These are phyloP conservation scores for Phataginus tetradactyla DNA, from an alignment of 2,797 vertebrate genomes.

Conservation along the genomic window DNA sequence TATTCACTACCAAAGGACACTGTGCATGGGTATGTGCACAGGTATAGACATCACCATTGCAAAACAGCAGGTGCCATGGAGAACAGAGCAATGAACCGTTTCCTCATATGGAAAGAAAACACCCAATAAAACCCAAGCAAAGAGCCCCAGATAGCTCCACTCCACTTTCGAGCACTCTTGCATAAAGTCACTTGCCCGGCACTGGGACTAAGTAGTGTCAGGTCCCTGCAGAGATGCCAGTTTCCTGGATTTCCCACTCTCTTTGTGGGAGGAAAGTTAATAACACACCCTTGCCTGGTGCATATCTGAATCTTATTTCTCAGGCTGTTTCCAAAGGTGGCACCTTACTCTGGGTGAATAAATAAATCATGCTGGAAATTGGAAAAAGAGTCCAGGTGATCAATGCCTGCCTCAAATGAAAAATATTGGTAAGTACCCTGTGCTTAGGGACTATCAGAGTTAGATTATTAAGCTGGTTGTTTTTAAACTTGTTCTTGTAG, in stretches of 20 bases:
- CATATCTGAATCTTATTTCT: conserved; percentile 31
- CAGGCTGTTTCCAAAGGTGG: not conserved
- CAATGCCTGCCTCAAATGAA: not conserved
- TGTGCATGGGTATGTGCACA: accelerated
- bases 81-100: conserved; percentile 28
- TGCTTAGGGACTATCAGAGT: not conserved
- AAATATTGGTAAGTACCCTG: not conserved
- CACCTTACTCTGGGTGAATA: not conserved
- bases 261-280: conserved; percentile 40
- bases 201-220: conserved; percentile 61
- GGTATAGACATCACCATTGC: not conserved
- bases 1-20: not conserved
- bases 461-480: not conserved
- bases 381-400: not conserved
- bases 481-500: not conserved
- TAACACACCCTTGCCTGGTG: conserved; percentile 33
- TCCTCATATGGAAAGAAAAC: conserved; percentile 66
- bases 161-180: conserved; percentile 7
- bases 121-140: conserved; percentile 47
- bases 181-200: not conserved
- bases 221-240: conserved; percentile 53
- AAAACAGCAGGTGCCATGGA: not conserved
- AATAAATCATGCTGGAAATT: not conserved
- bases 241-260: not conserved
- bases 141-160: conserved; percentile 47